Conservation (phyloP, 1,140 invertebrate genomes). For the Papilio helenus region DNA sequence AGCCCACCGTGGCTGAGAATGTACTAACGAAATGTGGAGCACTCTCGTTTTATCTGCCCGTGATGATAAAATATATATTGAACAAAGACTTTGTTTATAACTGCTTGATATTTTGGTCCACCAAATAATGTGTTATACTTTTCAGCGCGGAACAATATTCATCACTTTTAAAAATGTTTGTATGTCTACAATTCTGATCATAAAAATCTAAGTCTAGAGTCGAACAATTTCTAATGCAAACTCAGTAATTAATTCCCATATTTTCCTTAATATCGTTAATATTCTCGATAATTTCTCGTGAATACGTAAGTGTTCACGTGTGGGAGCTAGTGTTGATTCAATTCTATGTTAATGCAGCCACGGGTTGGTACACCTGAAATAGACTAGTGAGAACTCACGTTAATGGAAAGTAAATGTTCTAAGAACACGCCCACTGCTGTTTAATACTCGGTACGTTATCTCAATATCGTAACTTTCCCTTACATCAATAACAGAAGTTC, state of each 20-base stretch:
- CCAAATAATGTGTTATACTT: too few species aligned
- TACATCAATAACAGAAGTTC: not conserved
- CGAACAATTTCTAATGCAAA: not conserved
- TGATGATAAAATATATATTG: slow-evolving; percentile 6
- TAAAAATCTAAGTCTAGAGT: not conserved
- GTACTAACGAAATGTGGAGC: not conserved
- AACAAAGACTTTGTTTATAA: not conserved
- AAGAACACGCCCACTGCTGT: slow-evolving; percentile 1
- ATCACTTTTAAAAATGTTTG: not conserved
- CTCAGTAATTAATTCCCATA: not conserved
- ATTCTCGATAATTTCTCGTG: not conserved
- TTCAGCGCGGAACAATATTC: not conserved
- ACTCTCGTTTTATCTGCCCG: not conserved
- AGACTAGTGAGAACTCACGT: slow-evolving; percentile 8
- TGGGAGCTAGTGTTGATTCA: not conserved
- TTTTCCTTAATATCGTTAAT: not conserved
- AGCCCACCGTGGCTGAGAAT: not conserved
- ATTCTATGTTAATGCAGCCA: slow-evolving; percentile 9
- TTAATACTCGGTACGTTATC: not conserved
- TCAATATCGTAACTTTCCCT: not conserved
- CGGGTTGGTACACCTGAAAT: not conserved
- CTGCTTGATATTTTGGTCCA: not conserved
- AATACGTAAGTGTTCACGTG: not conserved
- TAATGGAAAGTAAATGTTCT: slow-evolving; percentile 24
- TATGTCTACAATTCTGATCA: not conserved